A percentile compares a stretch with the other conserved stretches of the same genome.
These are phyloP conservation scores for Dryobates pubescens DNA, from an alignment of 2,797 vertebrate genomes.

Conservation along the genomic window DNA sequence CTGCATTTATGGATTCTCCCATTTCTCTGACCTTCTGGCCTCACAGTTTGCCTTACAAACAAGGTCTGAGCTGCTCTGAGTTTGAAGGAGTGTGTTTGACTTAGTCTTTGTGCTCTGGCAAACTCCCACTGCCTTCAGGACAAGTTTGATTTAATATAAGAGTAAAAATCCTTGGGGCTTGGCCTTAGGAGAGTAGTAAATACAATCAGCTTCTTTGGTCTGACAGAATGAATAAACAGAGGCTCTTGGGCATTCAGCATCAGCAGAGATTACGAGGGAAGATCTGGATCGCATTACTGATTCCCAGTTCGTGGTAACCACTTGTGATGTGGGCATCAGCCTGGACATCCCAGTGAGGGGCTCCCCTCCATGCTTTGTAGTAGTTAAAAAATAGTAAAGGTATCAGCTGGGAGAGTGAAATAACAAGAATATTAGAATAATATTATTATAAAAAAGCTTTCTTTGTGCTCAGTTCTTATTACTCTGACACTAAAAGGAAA, in stretches of 20 bases:
- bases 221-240: constrained; percentile 59
- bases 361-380: not conserved
- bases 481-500: not conserved
- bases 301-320: not conserved
- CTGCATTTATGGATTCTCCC: constrained; percentile 6
- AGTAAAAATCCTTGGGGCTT: constrained; percentile 45
- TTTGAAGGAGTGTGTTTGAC: constrained; percentile 10
- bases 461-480: constrained; percentile 11
- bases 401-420: not conserved
- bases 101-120: constrained; percentile 8
- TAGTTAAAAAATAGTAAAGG: not conserved
- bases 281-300: not conserved
- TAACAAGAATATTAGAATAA: not conserved
- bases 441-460: not conserved
- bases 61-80: constrained; percentile 4
- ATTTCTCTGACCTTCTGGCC: constrained; percentile 2
- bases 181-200: constrained; percentile 37
- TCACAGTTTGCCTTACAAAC: not conserved
- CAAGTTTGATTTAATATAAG: constrained; percentile 56
- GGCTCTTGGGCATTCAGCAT: rapidly evolving
- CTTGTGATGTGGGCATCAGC: not conserved
- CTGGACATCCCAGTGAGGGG: not conserved
- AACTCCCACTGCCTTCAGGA: constrained; percentile 42
- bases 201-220: constrained; percentile 33
- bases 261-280: constrained; percentile 24